phyloP scores from a whole-genome alignment of 1,140 invertebrate species.

The Tetragnatha versicolor region DNA sequence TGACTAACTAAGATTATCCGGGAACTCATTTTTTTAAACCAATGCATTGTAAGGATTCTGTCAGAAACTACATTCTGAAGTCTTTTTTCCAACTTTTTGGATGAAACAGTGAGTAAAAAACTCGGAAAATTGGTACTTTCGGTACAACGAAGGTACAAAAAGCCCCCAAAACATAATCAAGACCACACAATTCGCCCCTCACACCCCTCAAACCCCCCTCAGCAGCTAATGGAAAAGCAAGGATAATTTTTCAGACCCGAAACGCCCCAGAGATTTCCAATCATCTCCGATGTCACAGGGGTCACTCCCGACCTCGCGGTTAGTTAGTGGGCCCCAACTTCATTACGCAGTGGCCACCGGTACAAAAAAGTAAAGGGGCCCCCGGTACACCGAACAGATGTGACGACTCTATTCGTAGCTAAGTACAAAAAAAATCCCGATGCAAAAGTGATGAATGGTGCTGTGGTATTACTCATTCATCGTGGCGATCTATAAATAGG shows the following conservation, averaged over 20 bases:
- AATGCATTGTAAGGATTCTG: no score
- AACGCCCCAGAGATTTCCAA: neutral
- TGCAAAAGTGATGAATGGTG: neutral
- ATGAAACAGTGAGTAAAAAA: no score
- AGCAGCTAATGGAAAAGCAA: no score
- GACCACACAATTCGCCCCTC: no score
- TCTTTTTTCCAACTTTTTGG: no score
- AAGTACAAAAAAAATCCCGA: neutral
- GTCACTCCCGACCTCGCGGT: conserved; percentile 7
- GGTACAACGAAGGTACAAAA: no score
- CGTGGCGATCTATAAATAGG: neutral
- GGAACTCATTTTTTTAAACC: no score
- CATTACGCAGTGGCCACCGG: neutral
- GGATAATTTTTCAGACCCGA: neutral
- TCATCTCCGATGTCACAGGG: neutral
- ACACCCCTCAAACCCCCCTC: no score
- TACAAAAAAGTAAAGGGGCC: neutral
- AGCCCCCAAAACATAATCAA: no score
- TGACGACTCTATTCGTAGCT: neutral
- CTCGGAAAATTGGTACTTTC: no score
- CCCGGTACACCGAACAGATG: neutral
- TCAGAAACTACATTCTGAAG: no score
- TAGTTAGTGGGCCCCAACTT: neutral
- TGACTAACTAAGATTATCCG: no score
- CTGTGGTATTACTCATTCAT: neutral